A percentile compares a stretch with the other conserved stretches of the same genome.
Evolutionary conservation across 2,113 vertebrate species (phyloP).

Genomic region (Sporophila hypoxantha): DNA sequence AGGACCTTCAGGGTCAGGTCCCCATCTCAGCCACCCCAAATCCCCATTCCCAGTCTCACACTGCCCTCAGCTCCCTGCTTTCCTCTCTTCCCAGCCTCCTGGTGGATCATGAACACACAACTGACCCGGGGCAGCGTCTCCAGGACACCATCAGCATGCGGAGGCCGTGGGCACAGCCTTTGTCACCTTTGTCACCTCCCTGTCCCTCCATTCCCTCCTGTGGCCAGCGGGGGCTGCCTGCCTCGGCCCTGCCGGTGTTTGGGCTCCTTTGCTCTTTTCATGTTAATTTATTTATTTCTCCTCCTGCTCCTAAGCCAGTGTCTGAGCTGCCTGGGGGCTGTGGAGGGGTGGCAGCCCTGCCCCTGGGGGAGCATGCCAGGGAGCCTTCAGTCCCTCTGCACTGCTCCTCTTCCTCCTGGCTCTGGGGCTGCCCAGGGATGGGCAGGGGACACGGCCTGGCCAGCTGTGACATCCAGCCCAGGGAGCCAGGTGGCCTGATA

Average conservation of each 20-base stretch:
- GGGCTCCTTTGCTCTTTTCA: not conserved
- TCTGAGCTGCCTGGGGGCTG: fast-evolving
- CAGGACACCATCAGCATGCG: not conserved
- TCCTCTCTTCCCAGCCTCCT: slow-evolving; percentile 78
- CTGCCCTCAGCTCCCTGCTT: not conserved
- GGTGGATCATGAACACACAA: slow-evolving; percentile 96
- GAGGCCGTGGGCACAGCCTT: not conserved
- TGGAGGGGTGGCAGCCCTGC: not conserved
- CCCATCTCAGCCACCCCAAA: fast-evolving
- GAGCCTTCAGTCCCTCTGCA: not conserved
- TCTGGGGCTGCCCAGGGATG: fast-evolving
- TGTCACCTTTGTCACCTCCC: not conserved
- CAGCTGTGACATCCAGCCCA: not conserved
- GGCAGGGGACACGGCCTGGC: not conserved
- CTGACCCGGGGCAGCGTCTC: slow-evolving; percentile 44
- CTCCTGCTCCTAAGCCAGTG: not conserved
- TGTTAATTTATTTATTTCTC: not conserved
- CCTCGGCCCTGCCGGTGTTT: not conserved
- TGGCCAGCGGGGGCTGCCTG: not conserved
- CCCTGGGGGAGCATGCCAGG: not conserved
- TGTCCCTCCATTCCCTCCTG: not conserved
- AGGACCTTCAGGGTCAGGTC: not conserved
- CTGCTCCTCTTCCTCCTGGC: not conserved
- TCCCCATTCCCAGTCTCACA: not conserved
- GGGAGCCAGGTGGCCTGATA: not conserved